These are phyloP conservation scores for Morelia viridis DNA, from an alignment of 2,797 vertebrate genomes.

Conservation along the genomic window DNA sequence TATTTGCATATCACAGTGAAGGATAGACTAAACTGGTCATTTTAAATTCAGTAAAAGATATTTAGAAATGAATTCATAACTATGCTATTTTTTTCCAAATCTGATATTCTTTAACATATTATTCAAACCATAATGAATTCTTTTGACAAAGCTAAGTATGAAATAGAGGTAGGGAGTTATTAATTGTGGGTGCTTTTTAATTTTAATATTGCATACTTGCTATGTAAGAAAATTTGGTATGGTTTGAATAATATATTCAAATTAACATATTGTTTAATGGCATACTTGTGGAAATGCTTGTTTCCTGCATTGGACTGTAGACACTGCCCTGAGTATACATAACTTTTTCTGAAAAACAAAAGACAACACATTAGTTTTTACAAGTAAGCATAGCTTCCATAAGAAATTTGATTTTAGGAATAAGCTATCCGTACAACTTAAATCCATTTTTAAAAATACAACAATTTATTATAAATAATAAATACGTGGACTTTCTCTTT, in stretches of 20 bases:
- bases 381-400: neutral
- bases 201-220: neutral
- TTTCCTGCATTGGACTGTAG: neutral
- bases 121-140: neutral
- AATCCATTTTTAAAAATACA: fast-evolving
- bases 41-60: constrained; percentile 7
- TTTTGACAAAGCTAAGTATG: neutral
- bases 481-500: neutral
- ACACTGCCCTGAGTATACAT: fast-evolving
- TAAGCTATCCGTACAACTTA: neutral
- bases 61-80: neutral
- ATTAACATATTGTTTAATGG: neutral
- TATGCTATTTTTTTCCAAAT: fast-evolving
- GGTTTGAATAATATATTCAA: neutral
- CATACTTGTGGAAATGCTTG: neutral
- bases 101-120: fast-evolving
- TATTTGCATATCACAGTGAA: neutral
- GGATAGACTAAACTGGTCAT: constrained; percentile 10
- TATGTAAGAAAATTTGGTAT: neutral
- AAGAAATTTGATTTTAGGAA: neutral
- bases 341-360: neutral
- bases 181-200: neutral
- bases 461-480: neutral
- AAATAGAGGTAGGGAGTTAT: neutral
- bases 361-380: neutral